Base-by-base conservation (phyloP, 2,113 vertebrate genomes). In the Helogale parvula region DNA sequence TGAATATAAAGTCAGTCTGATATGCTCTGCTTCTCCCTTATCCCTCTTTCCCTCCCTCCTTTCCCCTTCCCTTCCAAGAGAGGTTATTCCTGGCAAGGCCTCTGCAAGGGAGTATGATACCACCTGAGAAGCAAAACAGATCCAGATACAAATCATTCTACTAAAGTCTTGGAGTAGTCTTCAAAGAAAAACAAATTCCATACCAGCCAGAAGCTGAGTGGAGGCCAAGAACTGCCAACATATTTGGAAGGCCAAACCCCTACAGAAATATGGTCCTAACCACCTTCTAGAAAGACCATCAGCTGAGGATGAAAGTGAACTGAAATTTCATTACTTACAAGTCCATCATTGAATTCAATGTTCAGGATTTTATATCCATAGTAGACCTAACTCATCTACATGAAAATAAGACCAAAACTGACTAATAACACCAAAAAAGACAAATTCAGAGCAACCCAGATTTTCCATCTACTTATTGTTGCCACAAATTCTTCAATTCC, bases 121-220 rank as follows among this genome's bases (percentile, higher is more conserved):
- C 92, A 98, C 97, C 97, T 97, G 93, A 97, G 94, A 97, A 97
- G 90, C 95, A 93, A 97, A 98, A 93, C 97, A 97, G 97, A 96
- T 68, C 71, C 92, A 88, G 77, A 98, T 98, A 98, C 90, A 98
- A 98, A 98, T 97, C 95, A 97, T 97, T 97, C 81, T 84, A 65
- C 91, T 94, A 72, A 87, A 79, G 71, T 94, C 93, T 97, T 97
- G 90, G 97, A 96, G 82, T 72, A 82, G 45, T 41, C 81, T 98
- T 97, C 97, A 97, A 98, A 98, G 97, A 68, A 96, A 97, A 96
- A 96, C 90, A 93, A 95, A 97, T 97, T 90, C 82, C 90, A 91
- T 69, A 96, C 90, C 88, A 95, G 41, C 86, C 90, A 97, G 68
- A 77, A 80, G 35, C 89, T 93, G 83, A 96, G 50, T 66, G 65